Evolutionary conservation across 1,140 invertebrate genomes (phyloP), one percentile per base, ranked within the genome.

Genomic region (Vanessa atalanta): DNA sequence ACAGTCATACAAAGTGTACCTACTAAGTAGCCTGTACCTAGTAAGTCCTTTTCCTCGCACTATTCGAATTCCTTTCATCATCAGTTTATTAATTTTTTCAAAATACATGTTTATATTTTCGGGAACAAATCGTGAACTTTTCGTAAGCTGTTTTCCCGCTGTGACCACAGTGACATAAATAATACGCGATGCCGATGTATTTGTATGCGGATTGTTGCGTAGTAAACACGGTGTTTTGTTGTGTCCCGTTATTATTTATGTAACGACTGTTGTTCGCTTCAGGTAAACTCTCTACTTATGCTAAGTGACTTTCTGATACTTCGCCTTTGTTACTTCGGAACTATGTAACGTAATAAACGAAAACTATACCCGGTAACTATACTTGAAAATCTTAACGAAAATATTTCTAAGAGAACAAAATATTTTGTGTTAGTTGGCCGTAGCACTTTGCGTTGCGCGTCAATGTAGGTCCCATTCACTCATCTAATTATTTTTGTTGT

Each of bases 241-340:
- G 66, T 84, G 83, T 79, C 81, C 80, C 65, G 71, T 80, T 83
- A 86, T 87, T 88, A 86, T 88, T 89, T 89, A 89, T 89, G 86
- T 88, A 83, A 89, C 86, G 86, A 80, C 84, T 85, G 77, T 89
- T 89, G 86, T 89, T 87, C 60, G 79, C 50, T 83, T 76, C 79
- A 88, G 85, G 85, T 87, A 71, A 80, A 84, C 79, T 83, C 79
- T 50, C 79, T 82, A 88, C 85, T 88, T 88, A 88, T 85, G 86
- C 81, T 89, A 89, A 89, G 87, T 87, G 85, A 80, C 70, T 84
- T 61, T 61, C 57, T 37, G 26, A n/a, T 61, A 37, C 26, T 57
- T 57, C 12, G 6, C 53, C 16, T 60, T 60, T 37, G 57, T 60
- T 60, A 15, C 16, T 61, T 61, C 16, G 26, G 13, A 37, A 61